phyloP scores from a whole-genome alignment of 2,797 vertebrate species.

The Spatula clypeata region DNA sequence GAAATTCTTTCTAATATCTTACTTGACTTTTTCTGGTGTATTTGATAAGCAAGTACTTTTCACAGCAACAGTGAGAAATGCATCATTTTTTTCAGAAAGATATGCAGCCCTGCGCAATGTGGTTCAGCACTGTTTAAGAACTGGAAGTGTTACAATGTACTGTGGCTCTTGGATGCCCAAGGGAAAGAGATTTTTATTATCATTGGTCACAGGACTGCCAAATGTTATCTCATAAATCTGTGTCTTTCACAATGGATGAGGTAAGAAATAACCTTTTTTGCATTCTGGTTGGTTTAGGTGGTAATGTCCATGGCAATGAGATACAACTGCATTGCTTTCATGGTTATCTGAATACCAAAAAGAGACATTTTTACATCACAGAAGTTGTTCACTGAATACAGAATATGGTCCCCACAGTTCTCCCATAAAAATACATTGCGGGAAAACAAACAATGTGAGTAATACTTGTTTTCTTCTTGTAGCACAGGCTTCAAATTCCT shows the following conservation, averaged over 20 bases:
- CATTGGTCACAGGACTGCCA: constrained; percentile 23
- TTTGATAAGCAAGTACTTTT: not conserved
- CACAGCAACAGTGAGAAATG: not conserved
- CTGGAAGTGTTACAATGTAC: constrained; percentile 35
- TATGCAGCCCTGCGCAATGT: not conserved
- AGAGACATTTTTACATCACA: constrained; percentile 33
- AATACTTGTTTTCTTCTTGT: not conserved
- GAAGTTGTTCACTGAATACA: constrained; percentile 7
- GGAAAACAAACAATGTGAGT: not conserved
- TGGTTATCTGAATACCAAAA: constrained; percentile 51
- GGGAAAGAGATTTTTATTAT: constrained; percentile 65
- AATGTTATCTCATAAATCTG: constrained; percentile 27
- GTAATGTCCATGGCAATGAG: constrained; percentile 10
- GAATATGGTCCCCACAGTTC: not conserved
- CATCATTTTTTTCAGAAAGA: not conserved
- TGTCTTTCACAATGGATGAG: constrained; percentile 57
- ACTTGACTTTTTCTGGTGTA: not conserved
- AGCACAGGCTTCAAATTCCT: not conserved
- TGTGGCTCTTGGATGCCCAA: constrained; percentile 51
- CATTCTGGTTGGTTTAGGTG: constrained; percentile 50
- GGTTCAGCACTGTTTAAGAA: not conserved
- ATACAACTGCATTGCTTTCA: not conserved
- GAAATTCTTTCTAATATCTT: not conserved
- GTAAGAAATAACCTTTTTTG: constrained; percentile 44
- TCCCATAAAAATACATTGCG: constrained; percentile 33